Evolutionary conservation across 2,113 vertebrate species (phyloP), one percentile per base, ranked within the genome.

Genomic region (Plecotus auritus): DNA sequence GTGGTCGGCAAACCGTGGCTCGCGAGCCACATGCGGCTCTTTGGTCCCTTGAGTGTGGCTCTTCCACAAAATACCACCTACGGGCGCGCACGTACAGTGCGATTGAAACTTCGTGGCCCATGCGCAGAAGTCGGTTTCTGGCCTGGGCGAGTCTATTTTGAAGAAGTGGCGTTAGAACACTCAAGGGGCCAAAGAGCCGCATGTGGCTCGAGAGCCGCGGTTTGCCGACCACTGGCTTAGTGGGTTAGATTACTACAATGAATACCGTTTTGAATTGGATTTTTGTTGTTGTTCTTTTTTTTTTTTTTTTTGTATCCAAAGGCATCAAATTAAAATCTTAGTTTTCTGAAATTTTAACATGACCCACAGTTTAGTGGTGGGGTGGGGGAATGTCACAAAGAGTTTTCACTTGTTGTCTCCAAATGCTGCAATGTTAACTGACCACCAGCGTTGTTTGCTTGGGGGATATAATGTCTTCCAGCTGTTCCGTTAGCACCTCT

Each of bases 261-360:
- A 82, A 89, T 93, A 87, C 64, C 64, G 73, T 61, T 96, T 95
- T 86, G 73, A 76, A 96, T 61, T 61, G 59, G 23, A 61, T 61
- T 61, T 61, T 61, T 26, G 23, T 59, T 59, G 56, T 22, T 59
- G 23, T 59, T 59, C 0, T 49, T 95, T 94, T 84, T 89, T 59
- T 9, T 4, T 23, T 95, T 94, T 87, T 91, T 40, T 95, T 84
- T 76, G 90, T 96, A 91, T 80, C 80, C 74, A 90, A 95, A 96
- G 83, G 11, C 88, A 93, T 93, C 82, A 83, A 96, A 85, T 97
- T 95, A 95, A 96, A 96, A 94, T 94, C 80, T 95, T 90, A 88
- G 51, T 84, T 95, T 91, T 64, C 45, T 94, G 94, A 91, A 96
- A 96, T 97, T 97, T 97, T 97, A 95, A 96, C 96, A 78, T 47